phyloP scores from a whole-genome alignment of 2,113 vertebrate genomes.

The Eulemur macaco region DNA sequence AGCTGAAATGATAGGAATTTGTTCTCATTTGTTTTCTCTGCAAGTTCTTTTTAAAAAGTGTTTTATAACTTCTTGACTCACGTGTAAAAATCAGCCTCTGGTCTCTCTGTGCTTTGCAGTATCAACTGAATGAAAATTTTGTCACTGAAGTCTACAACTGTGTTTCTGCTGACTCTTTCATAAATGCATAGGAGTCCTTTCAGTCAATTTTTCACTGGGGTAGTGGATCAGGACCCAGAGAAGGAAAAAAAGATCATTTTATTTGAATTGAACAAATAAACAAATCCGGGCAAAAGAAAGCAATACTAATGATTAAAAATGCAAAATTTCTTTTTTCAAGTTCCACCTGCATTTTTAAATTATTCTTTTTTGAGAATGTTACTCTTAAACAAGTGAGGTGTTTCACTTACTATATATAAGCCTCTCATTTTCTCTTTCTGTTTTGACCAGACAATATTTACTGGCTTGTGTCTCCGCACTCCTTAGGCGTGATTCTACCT shows the following conservation, averaged over 20 bases:
- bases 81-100: background rate
- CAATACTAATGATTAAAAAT: background rate
- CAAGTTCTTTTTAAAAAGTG: background rate
- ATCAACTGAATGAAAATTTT: background rate
- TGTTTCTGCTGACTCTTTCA: background rate
- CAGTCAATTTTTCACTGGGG: background rate
- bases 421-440: background rate
- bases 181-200: background rate
- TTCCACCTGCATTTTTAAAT: background rate
- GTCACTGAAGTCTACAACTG: background rate
- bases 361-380: background rate
- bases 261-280: constrained; percentile 15
- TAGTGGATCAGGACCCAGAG: background rate
- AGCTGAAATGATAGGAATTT: background rate
- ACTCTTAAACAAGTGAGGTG: background rate
- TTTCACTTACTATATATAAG: background rate
- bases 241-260: background rate
- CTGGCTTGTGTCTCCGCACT: background rate
- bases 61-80: background rate
- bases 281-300: background rate
- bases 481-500: background rate
- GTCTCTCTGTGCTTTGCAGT: background rate
- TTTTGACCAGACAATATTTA: background rate
- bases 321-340: background rate
- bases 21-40: background rate